Conservation (phyloP, 2,888 invertebrate genomes). For the Aleiodes testaceus region DNA sequence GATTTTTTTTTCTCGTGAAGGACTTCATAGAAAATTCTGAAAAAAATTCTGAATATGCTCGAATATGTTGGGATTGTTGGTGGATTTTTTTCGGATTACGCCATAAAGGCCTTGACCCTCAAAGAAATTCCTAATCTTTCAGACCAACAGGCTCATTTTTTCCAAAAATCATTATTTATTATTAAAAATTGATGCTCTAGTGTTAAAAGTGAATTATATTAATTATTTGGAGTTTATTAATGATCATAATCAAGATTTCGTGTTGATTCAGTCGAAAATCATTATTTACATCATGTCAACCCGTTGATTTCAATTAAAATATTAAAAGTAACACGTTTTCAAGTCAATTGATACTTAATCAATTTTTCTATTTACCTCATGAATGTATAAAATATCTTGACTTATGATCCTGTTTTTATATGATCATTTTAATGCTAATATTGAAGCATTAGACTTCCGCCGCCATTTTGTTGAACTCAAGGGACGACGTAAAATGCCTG, state of each 20-base stretch:
- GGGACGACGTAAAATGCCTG: not conserved
- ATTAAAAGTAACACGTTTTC: not conserved
- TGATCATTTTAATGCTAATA: not conserved
- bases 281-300: conserved; percentile 16
- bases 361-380: not conserved
- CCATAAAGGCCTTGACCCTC: too few species aligned
- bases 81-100: too few species aligned
- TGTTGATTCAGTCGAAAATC: not conserved
- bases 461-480: not conserved
- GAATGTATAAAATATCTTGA: conserved; percentile 4
- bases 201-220: too few species aligned
- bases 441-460: not conserved
- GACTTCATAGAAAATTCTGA: too few species aligned
- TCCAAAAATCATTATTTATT: too few species aligned
- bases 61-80: too few species aligned
- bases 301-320: not conserved
- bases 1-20: too few species aligned
- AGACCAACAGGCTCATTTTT: too few species aligned
- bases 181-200: too few species aligned
- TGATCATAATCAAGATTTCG: not conserved
- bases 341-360: conserved; percentile 11
- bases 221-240: too few species aligned
- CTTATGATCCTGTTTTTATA: conserved; percentile 8
- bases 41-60: too few species aligned
- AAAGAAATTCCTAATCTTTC: too few species aligned